These are phyloP conservation scores for Nebria brevicollis DNA, from an alignment of 2,888 invertebrate species.

Conservation along the genomic window DNA sequence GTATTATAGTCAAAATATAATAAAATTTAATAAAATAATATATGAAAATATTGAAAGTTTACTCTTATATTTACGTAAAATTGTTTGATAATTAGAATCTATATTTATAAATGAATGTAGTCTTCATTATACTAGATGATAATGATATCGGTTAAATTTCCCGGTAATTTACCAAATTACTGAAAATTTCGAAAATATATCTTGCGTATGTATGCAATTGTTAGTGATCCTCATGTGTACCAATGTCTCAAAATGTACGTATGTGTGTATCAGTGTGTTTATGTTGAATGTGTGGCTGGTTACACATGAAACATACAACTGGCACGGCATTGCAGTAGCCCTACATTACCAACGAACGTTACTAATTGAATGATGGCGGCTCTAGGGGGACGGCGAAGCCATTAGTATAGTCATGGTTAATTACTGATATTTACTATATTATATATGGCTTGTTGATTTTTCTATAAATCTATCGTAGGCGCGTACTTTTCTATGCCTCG, in stretches of 20 bases:
- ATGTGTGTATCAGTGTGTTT: background rate
- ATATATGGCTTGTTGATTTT: slow-evolving; percentile 3
- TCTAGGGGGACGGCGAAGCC: slow-evolving; percentile 35
- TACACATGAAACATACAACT: background rate
- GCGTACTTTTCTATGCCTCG: too few species aligned
- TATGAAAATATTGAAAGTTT: background rate
- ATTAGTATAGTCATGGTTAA: slow-evolving; percentile 38
- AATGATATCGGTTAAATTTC: too few species aligned
- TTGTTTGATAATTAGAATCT: too few species aligned
- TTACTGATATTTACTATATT: slow-evolving; percentile 28
- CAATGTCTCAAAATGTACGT: background rate
- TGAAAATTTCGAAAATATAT: too few species aligned
- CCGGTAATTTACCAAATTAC: too few species aligned
- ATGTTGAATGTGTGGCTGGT: background rate
- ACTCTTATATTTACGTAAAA: too few species aligned
- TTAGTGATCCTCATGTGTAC: background rate
- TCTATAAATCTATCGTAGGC: background rate
- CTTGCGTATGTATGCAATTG: background rate
- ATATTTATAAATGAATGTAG: too few species aligned
- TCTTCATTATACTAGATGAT: too few species aligned
- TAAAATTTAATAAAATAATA: too few species aligned
- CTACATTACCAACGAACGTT: background rate
- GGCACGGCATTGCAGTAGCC: background rate
- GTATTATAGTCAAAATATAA: too few species aligned
- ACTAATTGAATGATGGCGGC: slow-evolving; percentile 41